A percentile compares a stretch with the other conserved stretches of the same genome.
Evolutionary conservation across 2,113 vertebrate species (phyloP).

Genomic region (Scartelaos histophorus): DNA sequence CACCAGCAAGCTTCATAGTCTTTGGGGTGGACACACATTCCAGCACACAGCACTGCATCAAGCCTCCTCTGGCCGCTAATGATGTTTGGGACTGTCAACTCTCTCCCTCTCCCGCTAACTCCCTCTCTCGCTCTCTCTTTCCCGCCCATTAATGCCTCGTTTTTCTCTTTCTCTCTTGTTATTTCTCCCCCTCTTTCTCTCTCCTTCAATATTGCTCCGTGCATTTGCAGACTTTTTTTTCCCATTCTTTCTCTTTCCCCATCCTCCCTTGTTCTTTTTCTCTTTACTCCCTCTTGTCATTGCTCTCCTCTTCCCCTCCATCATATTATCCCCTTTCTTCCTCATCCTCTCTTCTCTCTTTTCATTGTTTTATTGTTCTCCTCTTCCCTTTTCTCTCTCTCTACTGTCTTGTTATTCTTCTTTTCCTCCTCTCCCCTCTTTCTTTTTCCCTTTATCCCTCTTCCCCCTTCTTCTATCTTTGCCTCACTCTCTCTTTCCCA

Average conservation of each 20-base stretch:
- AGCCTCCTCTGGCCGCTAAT: constrained; percentile 71
- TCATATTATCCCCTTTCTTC: too few species aligned
- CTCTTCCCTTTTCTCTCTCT: not conserved
- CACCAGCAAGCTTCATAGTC: constrained; percentile 62
- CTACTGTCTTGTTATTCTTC: constrained; percentile 17
- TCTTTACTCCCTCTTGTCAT: not conserved
- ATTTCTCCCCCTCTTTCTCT: not conserved
- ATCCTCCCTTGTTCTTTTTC: not conserved
- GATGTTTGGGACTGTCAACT: constrained; percentile 80
- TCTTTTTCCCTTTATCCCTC: constrained; percentile 43
- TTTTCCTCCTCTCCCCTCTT: not conserved
- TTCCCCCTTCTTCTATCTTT: constrained; percentile 42
- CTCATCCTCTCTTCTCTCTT: too few species aligned
- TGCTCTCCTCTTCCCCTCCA: constrained; percentile 1
- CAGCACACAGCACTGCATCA: constrained; percentile 70
- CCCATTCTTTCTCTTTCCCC: not conserved
- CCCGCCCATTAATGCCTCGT: constrained; percentile 9
- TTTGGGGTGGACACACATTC: constrained; percentile 72
- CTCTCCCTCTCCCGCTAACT: constrained; percentile 13
- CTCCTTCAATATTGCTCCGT: not conserved
- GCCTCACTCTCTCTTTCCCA: constrained; percentile 41
- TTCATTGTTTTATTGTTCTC: too few species aligned
- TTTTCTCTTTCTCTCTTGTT: not conserved
- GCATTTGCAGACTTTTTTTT: too few species aligned
- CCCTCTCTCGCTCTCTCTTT: constrained; percentile 48